Conservation (phyloP, 2,797 vertebrate species). For the Nannoperca obscura region DNA sequence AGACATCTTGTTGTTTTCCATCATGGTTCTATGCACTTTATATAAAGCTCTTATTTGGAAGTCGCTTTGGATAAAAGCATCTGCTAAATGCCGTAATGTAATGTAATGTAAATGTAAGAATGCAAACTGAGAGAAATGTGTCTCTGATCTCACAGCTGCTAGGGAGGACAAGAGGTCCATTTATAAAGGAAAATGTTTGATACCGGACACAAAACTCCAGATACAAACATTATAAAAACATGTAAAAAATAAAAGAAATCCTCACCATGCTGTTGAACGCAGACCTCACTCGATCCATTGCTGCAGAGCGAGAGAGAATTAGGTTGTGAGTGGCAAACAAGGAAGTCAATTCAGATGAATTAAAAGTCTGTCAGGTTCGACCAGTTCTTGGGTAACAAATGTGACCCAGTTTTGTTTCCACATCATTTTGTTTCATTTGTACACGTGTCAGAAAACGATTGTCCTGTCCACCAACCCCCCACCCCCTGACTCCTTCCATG, state of each 20-base stretch:
- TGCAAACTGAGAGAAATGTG: not conserved
- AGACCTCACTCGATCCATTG: slow-evolving; percentile 67
- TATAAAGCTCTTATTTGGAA: no score
- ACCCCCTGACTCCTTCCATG: not conserved
- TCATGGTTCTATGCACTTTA: no score
- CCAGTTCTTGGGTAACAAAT: no score
- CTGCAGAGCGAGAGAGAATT: not conserved
- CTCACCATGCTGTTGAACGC: slow-evolving; percentile 66
- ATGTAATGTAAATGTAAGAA: not conserved
- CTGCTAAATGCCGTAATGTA: no score
- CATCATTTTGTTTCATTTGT: no score
- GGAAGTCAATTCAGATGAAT: not conserved
- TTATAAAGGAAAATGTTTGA: not conserved
- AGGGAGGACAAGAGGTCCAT: rapidly evolving
- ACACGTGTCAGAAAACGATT: no score
- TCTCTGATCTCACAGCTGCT: not conserved
- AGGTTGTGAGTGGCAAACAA: not conserved
- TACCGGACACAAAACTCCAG: not conserved
- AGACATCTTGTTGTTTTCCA: no score
- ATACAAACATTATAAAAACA: not conserved
- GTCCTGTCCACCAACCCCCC: no score
- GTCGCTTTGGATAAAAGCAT: no score
- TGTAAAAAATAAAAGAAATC: not conserved
- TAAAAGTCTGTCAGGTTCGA: not conserved
- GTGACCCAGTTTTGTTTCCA: no score